These are phyloP conservation scores for Corythucha ciliata DNA, from an alignment of 2,888 invertebrate genomes.

Conservation along the genomic window DNA sequence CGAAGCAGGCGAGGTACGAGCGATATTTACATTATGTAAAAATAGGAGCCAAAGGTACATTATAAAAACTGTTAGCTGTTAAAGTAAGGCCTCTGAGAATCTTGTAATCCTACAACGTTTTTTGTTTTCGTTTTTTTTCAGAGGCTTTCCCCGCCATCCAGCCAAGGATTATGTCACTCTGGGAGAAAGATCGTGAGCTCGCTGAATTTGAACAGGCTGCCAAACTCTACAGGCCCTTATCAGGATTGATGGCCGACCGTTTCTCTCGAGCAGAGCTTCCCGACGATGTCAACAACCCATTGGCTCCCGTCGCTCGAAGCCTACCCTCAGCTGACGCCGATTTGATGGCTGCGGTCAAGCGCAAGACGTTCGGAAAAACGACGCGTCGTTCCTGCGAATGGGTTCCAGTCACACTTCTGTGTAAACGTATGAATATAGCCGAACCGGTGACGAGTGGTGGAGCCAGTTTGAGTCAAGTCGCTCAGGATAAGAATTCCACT, in stretches of 20 bases:
- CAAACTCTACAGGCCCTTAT: slow-evolving; percentile 57
- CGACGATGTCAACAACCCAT: slow-evolving; percentile 43
- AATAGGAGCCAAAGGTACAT: slow-evolving; percentile 44
- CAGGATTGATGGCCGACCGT: slow-evolving; percentile 45
- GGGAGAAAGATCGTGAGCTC: slow-evolving; percentile 71
- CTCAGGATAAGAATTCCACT: no score
- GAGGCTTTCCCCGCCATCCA: slow-evolving; percentile 40
- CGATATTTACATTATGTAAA: slow-evolving; percentile 50
- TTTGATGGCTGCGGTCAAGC: slow-evolving; percentile 52
- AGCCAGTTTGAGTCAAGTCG: no score
- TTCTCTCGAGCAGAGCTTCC: slow-evolving; percentile 53
- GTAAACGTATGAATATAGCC: slow-evolving; percentile 88
- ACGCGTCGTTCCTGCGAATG: slow-evolving; percentile 61
- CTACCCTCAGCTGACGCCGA: slow-evolving; percentile 4
- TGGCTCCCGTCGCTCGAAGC: slow-evolving; percentile 35
- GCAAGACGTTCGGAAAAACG: slow-evolving; percentile 67
- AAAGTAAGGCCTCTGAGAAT: no score
- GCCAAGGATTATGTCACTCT: slow-evolving; percentile 54
- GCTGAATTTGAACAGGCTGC: slow-evolving; percentile 71
- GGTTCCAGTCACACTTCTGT: slow-evolving; percentile 74
- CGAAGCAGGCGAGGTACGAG: slow-evolving; percentile 68
- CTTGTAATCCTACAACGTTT: no score
- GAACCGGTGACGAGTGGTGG: slow-evolving; percentile 26
- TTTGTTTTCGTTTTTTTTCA: slow-evolving; percentile 29
- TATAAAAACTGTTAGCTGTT: no score